Conservation (phyloP, 2,888 invertebrate species). For the Netelia inedita region DNA sequence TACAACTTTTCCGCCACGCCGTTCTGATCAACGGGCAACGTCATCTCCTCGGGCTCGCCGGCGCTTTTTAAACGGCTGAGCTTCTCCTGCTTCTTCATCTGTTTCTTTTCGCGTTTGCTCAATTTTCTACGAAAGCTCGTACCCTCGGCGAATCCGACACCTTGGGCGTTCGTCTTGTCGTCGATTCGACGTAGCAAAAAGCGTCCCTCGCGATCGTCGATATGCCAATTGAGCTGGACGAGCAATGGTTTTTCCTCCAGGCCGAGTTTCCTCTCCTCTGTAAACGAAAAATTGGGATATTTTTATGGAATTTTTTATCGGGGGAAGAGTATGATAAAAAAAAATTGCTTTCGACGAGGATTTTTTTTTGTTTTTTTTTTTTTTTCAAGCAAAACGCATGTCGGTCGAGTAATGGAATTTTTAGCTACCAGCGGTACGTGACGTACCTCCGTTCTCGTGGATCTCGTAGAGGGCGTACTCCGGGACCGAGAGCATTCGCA, state of each 20-base stretch:
- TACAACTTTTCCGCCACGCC: constrained; percentile 96
- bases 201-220: constrained; percentile 98
- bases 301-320: constrained; percentile 12
- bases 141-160: constrained; percentile 90
- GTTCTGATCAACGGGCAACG: constrained; percentile 89
- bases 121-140: constrained; percentile 96
- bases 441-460: constrained; percentile 90
- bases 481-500: constrained; percentile 95
- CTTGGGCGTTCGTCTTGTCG: constrained; percentile 91
- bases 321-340: background rate
- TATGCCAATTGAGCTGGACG: constrained; percentile 99
- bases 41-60: constrained; percentile 86
- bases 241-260: constrained; percentile 97
- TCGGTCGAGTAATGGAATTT: background rate
- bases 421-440: background rate
- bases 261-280: constrained; percentile 95
- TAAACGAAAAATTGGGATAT: constrained; percentile 42
- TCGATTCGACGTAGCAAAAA: constrained; percentile 97
- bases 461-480: constrained; percentile 90
- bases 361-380: background rate
- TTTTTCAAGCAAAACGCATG: too few relatives aligned
- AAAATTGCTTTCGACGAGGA: constrained; percentile 12
- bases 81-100: constrained; percentile 97
- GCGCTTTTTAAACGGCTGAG: constrained; percentile 91
- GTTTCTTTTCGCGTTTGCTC: constrained; percentile 99